These are phyloP conservation scores for Rhynchopsitta pachyrhyncha DNA, from an alignment of 2,113 vertebrate species.

Conservation along the genomic window DNA sequence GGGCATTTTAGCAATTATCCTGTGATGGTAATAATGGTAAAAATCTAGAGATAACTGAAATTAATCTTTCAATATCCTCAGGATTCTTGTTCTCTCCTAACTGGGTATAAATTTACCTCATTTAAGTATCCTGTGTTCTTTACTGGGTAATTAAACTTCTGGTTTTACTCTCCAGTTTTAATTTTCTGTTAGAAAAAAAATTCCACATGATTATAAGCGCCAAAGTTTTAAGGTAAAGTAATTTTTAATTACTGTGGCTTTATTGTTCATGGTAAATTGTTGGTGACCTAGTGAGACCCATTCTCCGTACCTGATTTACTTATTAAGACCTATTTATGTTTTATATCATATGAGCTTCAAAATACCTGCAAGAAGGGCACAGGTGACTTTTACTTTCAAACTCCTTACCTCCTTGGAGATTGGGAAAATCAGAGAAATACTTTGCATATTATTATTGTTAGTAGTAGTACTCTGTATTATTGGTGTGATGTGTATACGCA, in stretches of 20 bases:
- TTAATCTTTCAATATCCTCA: not conserved
- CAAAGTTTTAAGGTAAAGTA: not conserved
- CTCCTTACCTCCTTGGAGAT: not conserved
- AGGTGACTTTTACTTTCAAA: not conserved
- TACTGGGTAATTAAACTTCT: not conserved
- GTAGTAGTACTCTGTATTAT: not conserved
- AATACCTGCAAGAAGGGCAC: not conserved
- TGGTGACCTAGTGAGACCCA: not conserved
- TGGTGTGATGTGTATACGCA: not conserved
- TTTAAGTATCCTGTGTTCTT: not conserved
- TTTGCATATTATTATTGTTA: not conserved
- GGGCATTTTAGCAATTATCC: not conserved
- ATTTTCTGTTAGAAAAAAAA: not conserved
- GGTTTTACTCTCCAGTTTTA: not conserved
- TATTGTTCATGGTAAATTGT: not conserved
- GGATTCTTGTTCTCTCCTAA: not conserved
- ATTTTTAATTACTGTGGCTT: not conserved
- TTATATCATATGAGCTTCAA: not conserved
- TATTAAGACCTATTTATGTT: not conserved
- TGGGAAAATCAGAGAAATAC: not conserved
- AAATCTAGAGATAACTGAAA: not conserved
- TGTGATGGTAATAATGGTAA: not conserved
- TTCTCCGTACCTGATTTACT: not conserved
- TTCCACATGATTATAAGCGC: not conserved
- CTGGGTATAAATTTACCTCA: not conserved